A percentile compares a stretch with the other conserved stretches of the same genome.
These are phyloP conservation scores for Nasonia vitripennis DNA, from an alignment of 1,140 invertebrate species.

Conservation along the genomic window DNA sequence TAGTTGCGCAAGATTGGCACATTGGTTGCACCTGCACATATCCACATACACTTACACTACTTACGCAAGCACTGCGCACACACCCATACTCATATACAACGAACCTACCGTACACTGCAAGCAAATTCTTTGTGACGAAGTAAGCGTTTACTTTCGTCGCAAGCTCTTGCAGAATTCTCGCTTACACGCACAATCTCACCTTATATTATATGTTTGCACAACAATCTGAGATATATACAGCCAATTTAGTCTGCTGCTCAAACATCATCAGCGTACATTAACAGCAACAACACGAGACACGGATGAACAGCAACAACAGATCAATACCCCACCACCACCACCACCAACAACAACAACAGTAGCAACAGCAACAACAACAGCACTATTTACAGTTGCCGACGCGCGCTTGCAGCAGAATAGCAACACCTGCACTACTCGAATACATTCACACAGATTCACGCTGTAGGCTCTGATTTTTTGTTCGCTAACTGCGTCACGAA, in stretches of 20 bases:
- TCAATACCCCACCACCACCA: no score
- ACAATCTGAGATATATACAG: not conserved
- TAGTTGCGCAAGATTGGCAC: not conserved
- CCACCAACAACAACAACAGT: not conserved
- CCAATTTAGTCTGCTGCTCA: constrained; percentile 71
- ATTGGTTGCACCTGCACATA: not conserved
- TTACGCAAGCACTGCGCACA: no score
- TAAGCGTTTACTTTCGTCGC: not conserved
- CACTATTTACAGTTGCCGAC: no score
- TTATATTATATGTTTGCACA: not conserved
- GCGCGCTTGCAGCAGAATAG: not conserved
- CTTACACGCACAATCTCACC: not conserved
- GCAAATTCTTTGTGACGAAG: not conserved
- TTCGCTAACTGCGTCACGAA: not conserved
- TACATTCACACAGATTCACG: not conserved
- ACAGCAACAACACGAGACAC: not conserved
- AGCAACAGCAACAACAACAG: not conserved
- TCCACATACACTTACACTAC: not conserved
- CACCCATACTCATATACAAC: no score
- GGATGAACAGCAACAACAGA: not conserved
- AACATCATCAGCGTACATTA: constrained; percentile 19
- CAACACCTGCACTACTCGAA: not conserved
- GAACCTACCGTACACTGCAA: not conserved
- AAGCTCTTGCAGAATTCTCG: not conserved
- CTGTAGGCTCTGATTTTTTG: not conserved